Base-by-base conservation (phyloP, 1,140 invertebrate genomes). In the Dreissena polymorpha region DNA sequence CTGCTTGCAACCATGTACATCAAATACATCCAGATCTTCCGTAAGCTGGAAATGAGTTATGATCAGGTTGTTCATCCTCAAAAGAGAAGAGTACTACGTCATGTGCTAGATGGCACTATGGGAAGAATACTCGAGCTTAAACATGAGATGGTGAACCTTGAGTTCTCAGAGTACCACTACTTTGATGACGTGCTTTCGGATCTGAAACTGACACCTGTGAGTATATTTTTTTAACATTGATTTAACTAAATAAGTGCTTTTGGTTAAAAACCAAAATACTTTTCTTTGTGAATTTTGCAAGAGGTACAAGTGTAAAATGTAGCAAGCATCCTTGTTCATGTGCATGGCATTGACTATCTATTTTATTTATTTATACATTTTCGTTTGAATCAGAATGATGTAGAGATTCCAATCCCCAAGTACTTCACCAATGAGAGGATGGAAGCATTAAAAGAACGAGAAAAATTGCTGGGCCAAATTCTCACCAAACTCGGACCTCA, bases 41-140 rank as follows among this genome's bases (percentile, higher is more conserved):
- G 96, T 77, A 95, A 95, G 83, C 89, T 99, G 13, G 95, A 97
- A 88, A 93, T 95, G 83, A 96, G 97, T 78, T 97, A 98, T 88
- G 97, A 98, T 90, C 97, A 97, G 93, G 95, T 98, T 76, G 94
- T 98, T 39, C 98, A 99, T 90, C 97, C 98, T 0, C 98, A 99
- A 92, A 99, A 99, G 91, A 93, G 97, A 63, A 89, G 96, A 49
- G 93, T 98, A 5, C 94, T 99, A 0, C 95, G 95, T 67, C 95
- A 96, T 84, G 90, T 98, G 1, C 91, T 99, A 0, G 97, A 98
- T 91, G 95, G 95, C 0, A 95, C 95, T 39, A 94, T 98, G 64
- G 97, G 97, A 6, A 94, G 97, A 67, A 89, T 94, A 10, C 82
- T 95, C 10, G 94, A 95, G 87, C 80, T 95, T 8, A 94, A 94